phyloP scores from a whole-genome alignment of 2,888 invertebrate genomes.

The Eilema depressum region DNA sequence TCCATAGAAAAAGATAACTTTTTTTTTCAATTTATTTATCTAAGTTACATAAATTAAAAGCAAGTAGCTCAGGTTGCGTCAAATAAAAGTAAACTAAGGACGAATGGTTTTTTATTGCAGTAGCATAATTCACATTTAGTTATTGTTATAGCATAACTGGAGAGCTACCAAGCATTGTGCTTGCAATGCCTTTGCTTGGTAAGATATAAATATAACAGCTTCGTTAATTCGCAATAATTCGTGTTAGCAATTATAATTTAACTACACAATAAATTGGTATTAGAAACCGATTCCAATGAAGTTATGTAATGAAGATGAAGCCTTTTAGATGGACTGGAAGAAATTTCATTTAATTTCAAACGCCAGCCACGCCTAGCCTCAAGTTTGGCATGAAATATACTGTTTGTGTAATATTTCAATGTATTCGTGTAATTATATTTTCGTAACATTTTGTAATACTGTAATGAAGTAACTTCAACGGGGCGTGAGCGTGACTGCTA shows the following conservation, averaged over 20 bases:
- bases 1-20: no score
- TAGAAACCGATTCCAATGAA: background rate
- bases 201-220: background rate
- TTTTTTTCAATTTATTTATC: no score
- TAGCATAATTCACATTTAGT: background rate
- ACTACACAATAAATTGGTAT: background rate
- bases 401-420: conserved; percentile 35
- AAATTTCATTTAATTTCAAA: conserved; percentile 3
- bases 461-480: conserved; percentile 23
- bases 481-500: background rate
- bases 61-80: background rate
- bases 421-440: conserved; percentile 32
- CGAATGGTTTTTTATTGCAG: background rate
- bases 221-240: background rate
- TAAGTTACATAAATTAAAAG: no score
- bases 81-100: background rate
- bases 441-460: conserved; percentile 27
- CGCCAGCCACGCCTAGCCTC: conserved; percentile 6
- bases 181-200: background rate
- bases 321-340: background rate
- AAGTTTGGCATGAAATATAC: conserved; percentile 23
- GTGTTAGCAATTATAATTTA: background rate
- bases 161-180: background rate
- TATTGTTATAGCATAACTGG: background rate
- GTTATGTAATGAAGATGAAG: conserved; percentile 3